Conservation (phyloP, 2,113 vertebrate species). For the Corythoichthys haematopterus region DNA sequence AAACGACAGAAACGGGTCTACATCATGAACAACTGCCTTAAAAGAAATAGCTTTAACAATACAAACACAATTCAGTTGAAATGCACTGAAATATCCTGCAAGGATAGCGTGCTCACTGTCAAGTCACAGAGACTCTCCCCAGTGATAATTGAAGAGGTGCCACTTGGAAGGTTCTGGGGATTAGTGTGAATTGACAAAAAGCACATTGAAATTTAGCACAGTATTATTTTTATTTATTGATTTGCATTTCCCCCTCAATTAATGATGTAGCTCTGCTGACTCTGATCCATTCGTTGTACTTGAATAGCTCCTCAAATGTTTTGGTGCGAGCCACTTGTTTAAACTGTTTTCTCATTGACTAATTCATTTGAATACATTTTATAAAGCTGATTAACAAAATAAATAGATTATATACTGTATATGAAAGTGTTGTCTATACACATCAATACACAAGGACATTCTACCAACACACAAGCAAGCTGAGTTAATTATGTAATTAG, state of each 20-base stretch:
- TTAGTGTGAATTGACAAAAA: too few relatives aligned
- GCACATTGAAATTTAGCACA: too few relatives aligned
- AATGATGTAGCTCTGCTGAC: background rate
- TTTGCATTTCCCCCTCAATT: too few relatives aligned
- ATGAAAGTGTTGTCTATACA: conserved; percentile 30
- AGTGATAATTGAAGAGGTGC: too few relatives aligned
- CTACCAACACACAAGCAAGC: conserved; percentile 55
- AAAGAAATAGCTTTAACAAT: too few relatives aligned
- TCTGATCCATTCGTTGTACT: conserved; percentile 1
- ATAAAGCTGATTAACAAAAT: conserved; percentile 48
- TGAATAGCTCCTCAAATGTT: conserved; percentile 21
- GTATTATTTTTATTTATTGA: too few relatives aligned
- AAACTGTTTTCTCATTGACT: conserved; percentile 39
- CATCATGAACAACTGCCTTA: background rate
- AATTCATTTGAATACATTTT: conserved; percentile 45
- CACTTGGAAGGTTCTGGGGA: too few relatives aligned
- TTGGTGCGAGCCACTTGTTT: conserved; percentile 34
- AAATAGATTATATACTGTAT: conserved; percentile 7
- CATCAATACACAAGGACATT: conserved; percentile 41
- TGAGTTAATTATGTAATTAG: conserved; percentile 68
- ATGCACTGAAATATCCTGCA: too few relatives aligned
- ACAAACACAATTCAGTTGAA: too few relatives aligned
- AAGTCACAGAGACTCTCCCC: too few relatives aligned
- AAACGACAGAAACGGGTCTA: background rate
- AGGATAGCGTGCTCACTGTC: too few relatives aligned